These are phyloP conservation scores for Psilopsiagon aurifrons DNA, from an alignment of 2,113 vertebrate species.

Conservation along the genomic window DNA sequence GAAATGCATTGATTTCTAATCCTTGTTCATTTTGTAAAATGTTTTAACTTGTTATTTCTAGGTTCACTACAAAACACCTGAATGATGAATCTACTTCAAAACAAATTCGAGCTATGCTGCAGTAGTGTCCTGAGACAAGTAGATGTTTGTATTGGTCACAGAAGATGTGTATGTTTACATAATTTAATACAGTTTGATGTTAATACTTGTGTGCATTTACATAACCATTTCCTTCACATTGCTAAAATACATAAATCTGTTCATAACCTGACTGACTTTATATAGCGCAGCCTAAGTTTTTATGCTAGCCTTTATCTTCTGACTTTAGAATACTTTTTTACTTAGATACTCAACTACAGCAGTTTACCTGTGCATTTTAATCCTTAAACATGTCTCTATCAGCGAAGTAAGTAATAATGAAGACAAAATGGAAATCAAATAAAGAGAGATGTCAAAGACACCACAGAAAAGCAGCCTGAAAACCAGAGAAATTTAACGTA, in stretches of 20 bases:
- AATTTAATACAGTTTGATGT: constrained; percentile 98
- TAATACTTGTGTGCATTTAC: constrained; percentile 94
- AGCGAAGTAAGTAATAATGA: constrained; percentile 40
- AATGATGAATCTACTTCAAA: constrained; percentile 98
- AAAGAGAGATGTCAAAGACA: neutral
- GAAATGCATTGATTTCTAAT: neutral
- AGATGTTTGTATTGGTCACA: constrained; percentile 92
- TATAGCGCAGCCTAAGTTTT: constrained; percentile 77
- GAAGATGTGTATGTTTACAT: constrained; percentile 99
- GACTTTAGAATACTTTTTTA: constrained; percentile 64
- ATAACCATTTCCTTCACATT: constrained; percentile 85
- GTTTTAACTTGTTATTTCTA: constrained; percentile 65
- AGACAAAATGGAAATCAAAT: constrained; percentile 29
- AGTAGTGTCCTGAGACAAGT: constrained; percentile 85
- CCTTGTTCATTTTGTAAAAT: neutral
- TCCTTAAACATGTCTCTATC: constrained; percentile 37
- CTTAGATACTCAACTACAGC: constrained; percentile 49
- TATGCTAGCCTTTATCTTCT: constrained; percentile 79
- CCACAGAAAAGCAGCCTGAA: neutral
- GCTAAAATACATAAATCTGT: constrained; percentile 77
- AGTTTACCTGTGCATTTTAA: constrained; percentile 61
- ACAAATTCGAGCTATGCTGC: constrained; percentile 97
- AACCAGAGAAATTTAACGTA: neutral
- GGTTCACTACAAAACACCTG: constrained; percentile 99
- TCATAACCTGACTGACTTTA: constrained; percentile 79